These are phyloP conservation scores for Poeciliopsis presidionis DNA, from an alignment of 2,797 vertebrate genomes.

Conservation along the genomic window DNA sequence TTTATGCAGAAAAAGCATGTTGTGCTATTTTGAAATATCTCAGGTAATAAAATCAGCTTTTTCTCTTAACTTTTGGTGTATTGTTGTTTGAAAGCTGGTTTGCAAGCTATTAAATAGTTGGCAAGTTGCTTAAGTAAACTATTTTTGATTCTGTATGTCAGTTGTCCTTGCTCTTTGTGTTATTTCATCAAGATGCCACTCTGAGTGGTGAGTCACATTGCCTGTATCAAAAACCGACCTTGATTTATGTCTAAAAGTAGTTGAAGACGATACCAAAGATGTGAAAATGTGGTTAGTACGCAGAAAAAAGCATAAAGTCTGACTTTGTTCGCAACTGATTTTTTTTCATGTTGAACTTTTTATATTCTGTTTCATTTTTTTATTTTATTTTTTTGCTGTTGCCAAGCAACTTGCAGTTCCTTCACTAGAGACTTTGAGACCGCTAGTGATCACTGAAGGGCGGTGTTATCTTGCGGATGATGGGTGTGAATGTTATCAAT, in stretches of 20 bases:
- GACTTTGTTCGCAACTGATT: conserved; percentile 28
- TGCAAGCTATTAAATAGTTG: not conserved
- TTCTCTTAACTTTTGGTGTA: not conserved
- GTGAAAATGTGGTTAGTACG: not conserved
- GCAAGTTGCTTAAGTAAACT: not conserved
- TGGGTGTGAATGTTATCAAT: not conserved
- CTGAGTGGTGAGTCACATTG: not conserved
- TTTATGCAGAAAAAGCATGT: not conserved
- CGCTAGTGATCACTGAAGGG: not conserved
- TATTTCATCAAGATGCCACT: not conserved
- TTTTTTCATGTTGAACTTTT: conserved; percentile 29
- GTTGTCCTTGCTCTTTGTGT: not conserved
- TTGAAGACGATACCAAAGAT: not conserved
- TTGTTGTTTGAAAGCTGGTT: not conserved
- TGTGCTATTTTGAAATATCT: not conserved
- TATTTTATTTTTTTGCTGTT: conserved; percentile 35
- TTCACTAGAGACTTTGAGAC: conserved; percentile 21
- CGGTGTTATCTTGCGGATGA: not conserved
- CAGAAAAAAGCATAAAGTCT: conserved; percentile 10
- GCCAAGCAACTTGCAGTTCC: conserved; percentile 58
- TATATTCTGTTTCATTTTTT: not conserved
- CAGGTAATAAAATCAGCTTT: not conserved
- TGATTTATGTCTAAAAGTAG: conserved; percentile 1
- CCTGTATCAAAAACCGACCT: not conserved
- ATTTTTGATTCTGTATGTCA: not conserved